Conservation (phyloP, 2,113 vertebrate genomes). For the Panthera uncia region DNA sequence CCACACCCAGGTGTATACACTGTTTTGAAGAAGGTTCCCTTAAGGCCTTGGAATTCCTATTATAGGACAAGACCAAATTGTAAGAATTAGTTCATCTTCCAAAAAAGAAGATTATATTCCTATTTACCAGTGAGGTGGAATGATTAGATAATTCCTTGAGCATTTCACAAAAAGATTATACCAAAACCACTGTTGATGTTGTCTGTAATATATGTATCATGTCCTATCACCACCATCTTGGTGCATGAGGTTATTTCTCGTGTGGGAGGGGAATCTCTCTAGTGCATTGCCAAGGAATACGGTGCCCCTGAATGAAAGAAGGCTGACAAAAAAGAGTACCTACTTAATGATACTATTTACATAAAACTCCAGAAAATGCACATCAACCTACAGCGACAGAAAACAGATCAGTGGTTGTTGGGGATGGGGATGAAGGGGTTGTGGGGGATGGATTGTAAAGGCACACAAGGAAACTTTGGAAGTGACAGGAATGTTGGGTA, state of each 20-base stretch:
- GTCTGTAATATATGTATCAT: background rate
- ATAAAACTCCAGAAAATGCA: background rate
- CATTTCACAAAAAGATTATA: conserved; percentile 30
- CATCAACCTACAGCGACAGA: background rate
- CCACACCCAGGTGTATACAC: background rate
- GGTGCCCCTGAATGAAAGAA: background rate
- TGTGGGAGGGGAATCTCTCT: background rate
- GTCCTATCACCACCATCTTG: background rate
- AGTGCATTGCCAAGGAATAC: background rate
- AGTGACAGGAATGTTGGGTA: background rate
- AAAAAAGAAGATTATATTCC: background rate
- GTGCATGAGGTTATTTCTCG: background rate
- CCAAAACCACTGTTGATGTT: background rate
- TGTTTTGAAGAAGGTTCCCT: background rate
- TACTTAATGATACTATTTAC: background rate
- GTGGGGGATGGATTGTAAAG: background rate
- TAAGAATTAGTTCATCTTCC: background rate
- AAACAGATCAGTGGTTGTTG: background rate
- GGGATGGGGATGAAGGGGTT: background rate
- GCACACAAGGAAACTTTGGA: background rate
- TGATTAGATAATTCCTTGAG: background rate
- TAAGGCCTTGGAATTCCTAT: conserved; percentile 38
- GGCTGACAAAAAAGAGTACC: background rate
- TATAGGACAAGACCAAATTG: conserved; percentile 3
- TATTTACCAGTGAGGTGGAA: background rate